A percentile compares a stretch with the other conserved stretches of the same genome.
Evolutionary conservation across 2,888 invertebrate genomes (phyloP).

Genomic region (Polydrusus pterygomalis): DNA sequence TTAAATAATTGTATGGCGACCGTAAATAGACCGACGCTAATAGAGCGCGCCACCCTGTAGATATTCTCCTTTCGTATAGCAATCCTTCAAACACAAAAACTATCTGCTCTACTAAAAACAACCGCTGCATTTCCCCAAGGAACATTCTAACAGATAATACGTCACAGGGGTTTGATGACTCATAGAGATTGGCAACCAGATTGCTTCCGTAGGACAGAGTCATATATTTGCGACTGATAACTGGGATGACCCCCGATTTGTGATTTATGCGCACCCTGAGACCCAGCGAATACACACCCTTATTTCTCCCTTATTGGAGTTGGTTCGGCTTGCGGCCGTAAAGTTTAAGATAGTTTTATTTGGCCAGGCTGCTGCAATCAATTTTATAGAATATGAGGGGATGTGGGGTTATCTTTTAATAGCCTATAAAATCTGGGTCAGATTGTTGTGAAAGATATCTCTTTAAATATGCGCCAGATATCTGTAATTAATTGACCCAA

Average conservation of each 20-base stretch:
- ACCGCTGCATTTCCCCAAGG: slow-evolving; percentile 36
- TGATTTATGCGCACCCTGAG: slow-evolving; percentile 48
- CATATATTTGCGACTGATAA: slow-evolving; percentile 49
- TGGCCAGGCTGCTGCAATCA: slow-evolving; percentile 45
- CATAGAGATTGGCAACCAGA: slow-evolving; percentile 38
- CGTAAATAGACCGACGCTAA: too few species aligned
- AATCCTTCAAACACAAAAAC: not conserved
- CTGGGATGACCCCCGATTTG: slow-evolving; percentile 48
- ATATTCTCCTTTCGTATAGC: not conserved
- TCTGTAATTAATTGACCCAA: not conserved
- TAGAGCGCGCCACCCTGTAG: too few species aligned
- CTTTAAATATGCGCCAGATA: not conserved
- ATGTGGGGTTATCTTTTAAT: slow-evolving; percentile 33
- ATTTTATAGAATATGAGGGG: slow-evolving; percentile 36
- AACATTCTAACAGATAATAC: slow-evolving; percentile 35
- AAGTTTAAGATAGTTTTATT: slow-evolving; percentile 51
- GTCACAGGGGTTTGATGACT: slow-evolving; percentile 40
- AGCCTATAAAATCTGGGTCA: slow-evolving; percentile 33
- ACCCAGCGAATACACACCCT: slow-evolving; percentile 37
- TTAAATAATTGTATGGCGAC: too few species aligned
- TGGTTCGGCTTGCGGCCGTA: slow-evolving; percentile 42
- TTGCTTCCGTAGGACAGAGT: slow-evolving; percentile 47
- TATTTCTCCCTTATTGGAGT: slow-evolving; percentile 32
- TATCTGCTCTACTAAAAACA: not conserved
- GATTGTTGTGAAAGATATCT: not conserved